Conservation (phyloP, 2,797 vertebrate genomes). For the Cirrhinus molitorella region DNA sequence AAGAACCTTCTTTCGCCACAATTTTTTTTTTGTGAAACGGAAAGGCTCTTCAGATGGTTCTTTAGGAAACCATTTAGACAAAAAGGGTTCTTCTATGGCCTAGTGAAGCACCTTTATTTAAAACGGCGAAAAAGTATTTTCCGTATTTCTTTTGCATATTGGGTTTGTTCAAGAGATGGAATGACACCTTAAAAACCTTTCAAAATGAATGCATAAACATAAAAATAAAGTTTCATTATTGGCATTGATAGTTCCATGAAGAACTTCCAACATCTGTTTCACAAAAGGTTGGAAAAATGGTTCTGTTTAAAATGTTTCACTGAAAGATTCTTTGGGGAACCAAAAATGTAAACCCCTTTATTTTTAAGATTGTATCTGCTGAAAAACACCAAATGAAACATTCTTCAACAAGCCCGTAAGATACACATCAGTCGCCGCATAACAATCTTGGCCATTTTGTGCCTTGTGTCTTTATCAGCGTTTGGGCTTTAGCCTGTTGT, state of each 20-base stretch:
- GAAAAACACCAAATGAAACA: background rate
- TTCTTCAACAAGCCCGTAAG: background rate
- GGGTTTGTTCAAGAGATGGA: background rate
- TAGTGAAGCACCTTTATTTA: no score
- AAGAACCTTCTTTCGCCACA: no score
- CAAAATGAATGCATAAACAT: no score
- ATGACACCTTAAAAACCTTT: background rate
- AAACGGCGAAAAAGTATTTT: background rate
- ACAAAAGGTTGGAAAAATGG: background rate
- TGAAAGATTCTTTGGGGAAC: background rate
- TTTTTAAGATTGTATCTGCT: background rate
- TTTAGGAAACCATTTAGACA: no score
- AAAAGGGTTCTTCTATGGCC: no score
- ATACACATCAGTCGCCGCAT: background rate
- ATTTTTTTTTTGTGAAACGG: no score
- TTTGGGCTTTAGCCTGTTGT: constrained; percentile 29
- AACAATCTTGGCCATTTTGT: background rate
- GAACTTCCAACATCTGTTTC: background rate
- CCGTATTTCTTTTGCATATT: background rate
- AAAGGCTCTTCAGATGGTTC: no score
- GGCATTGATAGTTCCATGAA: background rate
- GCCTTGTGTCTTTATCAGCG: background rate
- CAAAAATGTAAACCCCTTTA: background rate
- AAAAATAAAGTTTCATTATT: background rate
- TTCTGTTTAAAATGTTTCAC: background rate